Evolutionary conservation across 2,888 invertebrate species (phyloP), one percentile per base, ranked within the genome.

Genomic region (Orthosia incerta): DNA sequence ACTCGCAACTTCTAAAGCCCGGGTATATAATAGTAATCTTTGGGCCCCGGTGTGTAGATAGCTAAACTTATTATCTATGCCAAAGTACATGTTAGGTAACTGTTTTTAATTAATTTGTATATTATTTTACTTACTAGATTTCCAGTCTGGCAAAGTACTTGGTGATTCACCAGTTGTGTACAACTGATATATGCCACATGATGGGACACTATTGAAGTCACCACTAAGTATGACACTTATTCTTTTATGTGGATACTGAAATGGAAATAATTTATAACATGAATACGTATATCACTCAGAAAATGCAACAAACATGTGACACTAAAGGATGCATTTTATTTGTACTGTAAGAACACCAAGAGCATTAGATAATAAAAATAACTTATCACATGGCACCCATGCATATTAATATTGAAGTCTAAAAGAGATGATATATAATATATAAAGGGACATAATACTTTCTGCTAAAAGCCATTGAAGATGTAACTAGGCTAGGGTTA

Each of bases 131-230:
- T 97, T 97, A 98, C 98, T 98, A 83, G 98, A 98, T 79, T 94
- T 97, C 98, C 98, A 99, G 90, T 98, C 98, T 23, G 97, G 93
- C 82, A 97, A 97, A 86, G 97, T 95, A 69, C 95, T 96, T 51
- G 97, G 96, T 9, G 99, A 97, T 78, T 92, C 89, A 71, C 98
- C 98, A 56, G 97, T 97, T 0, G 98, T 98, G 93, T 98, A 97
- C 68, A 99, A 95, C 89, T 98, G 97, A 93, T 97, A 98, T 87
- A 99, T 97, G 0, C 98, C 98, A 91, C 98, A 98, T 67, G 97
- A 97, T 0, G 99, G 99, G 3, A 97, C 97, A 91, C 98, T 98
- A 91, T 99, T 99, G 88, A 99, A 99, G 93, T 99, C 99, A 0
- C 99, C 99, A 93, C 98, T 98, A 84, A 99, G 97, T 71, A 99